Evolutionary conservation across 2,113 vertebrate species (phyloP).

Genomic region (Lepus americanus): DNA sequence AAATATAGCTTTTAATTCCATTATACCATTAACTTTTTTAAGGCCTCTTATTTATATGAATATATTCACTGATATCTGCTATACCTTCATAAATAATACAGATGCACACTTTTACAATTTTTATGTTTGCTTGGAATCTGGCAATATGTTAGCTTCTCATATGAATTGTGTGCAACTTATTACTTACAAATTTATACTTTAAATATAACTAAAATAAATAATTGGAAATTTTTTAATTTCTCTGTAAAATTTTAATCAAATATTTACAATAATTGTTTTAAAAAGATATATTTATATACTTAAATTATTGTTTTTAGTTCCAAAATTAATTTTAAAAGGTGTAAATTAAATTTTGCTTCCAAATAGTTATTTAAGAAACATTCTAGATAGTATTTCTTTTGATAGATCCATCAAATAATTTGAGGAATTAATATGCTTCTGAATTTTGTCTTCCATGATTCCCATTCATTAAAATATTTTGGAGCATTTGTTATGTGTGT

Average conservation of each 20-base stretch:
- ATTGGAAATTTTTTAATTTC: too few relatives aligned
- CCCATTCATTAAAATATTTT: neutral
- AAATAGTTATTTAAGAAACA: neutral
- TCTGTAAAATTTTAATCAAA: neutral
- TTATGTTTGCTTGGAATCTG: neutral
- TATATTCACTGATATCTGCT: neutral
- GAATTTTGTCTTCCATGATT: neutral
- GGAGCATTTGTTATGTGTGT: neutral
- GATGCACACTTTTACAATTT: neutral
- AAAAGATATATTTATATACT: neutral
- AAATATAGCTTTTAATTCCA: too few relatives aligned
- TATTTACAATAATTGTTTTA: neutral
- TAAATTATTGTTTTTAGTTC: neutral
- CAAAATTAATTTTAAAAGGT: neutral
- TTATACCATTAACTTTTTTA: too few relatives aligned
- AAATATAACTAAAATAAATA: neutral
- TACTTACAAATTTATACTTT: neutral
- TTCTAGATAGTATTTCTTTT: neutral
- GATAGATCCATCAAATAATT: slow-evolving; percentile 10
- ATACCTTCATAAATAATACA: neutral
- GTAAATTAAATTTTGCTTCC: neutral
- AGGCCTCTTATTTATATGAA: too few relatives aligned
- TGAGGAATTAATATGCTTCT: neutral
- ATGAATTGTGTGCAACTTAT: neutral
- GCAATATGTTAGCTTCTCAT: neutral